Evolutionary conservation across 2,797 vertebrate genomes (phyloP).

Genomic region (Sebastes trivittatus): DNA sequence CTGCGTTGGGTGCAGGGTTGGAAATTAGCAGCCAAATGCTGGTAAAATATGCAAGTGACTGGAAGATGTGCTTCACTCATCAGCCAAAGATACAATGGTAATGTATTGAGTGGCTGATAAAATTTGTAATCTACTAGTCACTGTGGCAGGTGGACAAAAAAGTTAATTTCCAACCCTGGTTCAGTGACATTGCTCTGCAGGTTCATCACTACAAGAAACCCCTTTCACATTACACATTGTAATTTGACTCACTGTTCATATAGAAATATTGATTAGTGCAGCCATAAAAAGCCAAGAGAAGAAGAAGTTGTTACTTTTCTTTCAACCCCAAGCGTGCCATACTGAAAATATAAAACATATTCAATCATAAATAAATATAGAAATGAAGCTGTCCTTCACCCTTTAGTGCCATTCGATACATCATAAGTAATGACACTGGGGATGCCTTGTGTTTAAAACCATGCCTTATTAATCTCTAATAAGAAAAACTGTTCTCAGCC

Average conservation of each 20-base stretch:
- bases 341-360: not conserved
- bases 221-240: not conserved
- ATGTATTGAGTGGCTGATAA: too few relatives aligned
- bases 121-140: too few relatives aligned
- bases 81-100: too few relatives aligned
- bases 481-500: not conserved
- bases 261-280: not conserved
- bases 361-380: not conserved
- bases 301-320: not conserved
- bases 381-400: not conserved
- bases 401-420: not conserved
- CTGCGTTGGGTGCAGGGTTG: not conserved
- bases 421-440: not conserved
- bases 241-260: not conserved
- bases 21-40: too few relatives aligned
- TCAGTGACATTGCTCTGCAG: too few relatives aligned
- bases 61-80: too few relatives aligned
- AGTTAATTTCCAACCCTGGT: too few relatives aligned
- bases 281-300: not conserved
- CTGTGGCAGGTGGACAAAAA: too few relatives aligned
- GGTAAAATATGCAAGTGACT: too few relatives aligned
- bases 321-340: not conserved
- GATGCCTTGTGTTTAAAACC: not conserved
- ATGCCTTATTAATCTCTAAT: conserved; percentile 1
- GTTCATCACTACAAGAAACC: not conserved